These are phyloP conservation scores for Galbula dea DNA, from an alignment of 2,113 vertebrate species.

Conservation along the genomic window DNA sequence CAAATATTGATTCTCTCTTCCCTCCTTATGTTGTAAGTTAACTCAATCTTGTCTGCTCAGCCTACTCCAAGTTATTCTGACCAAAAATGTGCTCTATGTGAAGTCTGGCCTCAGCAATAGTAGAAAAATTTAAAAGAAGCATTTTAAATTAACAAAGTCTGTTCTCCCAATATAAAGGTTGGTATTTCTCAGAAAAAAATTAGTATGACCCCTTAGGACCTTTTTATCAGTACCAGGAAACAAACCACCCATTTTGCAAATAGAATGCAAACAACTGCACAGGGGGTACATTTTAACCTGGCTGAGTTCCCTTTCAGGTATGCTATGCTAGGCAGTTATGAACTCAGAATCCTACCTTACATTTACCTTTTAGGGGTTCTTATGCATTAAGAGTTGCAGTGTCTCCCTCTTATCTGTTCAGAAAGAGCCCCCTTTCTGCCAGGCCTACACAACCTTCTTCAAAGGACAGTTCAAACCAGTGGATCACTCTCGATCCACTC, in stretches of 20 bases:
- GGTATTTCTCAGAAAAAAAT: not conserved
- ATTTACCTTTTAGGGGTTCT: not conserved
- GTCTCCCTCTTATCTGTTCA: not conserved
- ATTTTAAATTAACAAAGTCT: not conserved
- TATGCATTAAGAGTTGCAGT: not conserved
- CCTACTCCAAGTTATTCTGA: not conserved
- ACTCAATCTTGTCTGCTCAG: not conserved
- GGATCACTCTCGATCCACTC: not conserved
- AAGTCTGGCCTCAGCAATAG: not conserved
- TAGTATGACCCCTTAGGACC: not conserved
- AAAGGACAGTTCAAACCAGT: not conserved
- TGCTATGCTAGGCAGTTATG: accelerated
- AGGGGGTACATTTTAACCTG: accelerated
- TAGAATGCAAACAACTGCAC: not conserved
- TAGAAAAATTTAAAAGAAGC: not conserved
- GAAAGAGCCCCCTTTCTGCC: not conserved
- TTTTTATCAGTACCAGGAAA: not conserved
- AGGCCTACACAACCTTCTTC: not conserved
- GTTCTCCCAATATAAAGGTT: not conserved
- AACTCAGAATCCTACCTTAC: not conserved
- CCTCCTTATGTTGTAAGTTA: not conserved
- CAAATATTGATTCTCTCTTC: not conserved
- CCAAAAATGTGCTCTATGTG: accelerated
- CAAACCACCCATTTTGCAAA: not conserved
- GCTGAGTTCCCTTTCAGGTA: not conserved